Conservation (phyloP, 1,140 invertebrate species). For the Lepeophtheirus salmonis region DNA sequence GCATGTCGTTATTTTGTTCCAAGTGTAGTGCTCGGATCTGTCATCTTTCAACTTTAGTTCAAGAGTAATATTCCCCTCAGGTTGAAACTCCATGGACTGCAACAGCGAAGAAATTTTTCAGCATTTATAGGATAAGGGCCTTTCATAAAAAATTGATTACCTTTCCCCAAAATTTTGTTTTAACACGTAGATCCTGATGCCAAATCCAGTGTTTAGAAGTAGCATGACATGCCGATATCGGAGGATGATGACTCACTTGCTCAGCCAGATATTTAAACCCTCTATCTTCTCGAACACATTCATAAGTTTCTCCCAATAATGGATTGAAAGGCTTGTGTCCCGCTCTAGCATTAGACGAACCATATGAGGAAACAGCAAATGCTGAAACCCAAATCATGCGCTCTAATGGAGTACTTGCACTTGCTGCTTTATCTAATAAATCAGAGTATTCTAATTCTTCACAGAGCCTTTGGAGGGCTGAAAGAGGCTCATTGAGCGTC, state of each 20-base stretch:
- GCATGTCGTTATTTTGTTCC: slow-evolving; percentile 66
- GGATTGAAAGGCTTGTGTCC: slow-evolving; percentile 77
- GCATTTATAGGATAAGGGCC: neutral
- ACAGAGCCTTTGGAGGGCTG: slow-evolving; percentile 51
- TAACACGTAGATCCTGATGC: slow-evolving; percentile 59
- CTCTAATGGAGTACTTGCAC: slow-evolving; percentile 40
- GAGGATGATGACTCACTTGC: slow-evolving; percentile 71
- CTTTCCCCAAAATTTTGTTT: slow-evolving; percentile 77
- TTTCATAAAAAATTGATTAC: neutral
- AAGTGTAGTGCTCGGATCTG: slow-evolving; percentile 30
- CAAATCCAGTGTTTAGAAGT: slow-evolving; percentile 52
- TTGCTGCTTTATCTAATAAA: slow-evolving; percentile 49
- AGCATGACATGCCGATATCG: slow-evolving; percentile 58
- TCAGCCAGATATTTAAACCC: slow-evolving; percentile 53
- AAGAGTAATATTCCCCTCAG: slow-evolving; percentile 36
- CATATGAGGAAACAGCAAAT: slow-evolving; percentile 64
- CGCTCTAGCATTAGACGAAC: slow-evolving; percentile 50
- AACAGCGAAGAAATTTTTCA: neutral
- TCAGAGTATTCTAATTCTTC: slow-evolving; percentile 68
- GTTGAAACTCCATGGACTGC: slow-evolving; percentile 61
- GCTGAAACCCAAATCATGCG: slow-evolving; percentile 54
- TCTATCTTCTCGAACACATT: slow-evolving; percentile 51
- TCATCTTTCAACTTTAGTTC: neutral
- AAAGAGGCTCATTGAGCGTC: slow-evolving; percentile 64
- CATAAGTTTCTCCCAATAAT: slow-evolving; percentile 57